Conservation (phyloP, 2,113 vertebrate genomes). For the Amphiprion ocellaris region DNA sequence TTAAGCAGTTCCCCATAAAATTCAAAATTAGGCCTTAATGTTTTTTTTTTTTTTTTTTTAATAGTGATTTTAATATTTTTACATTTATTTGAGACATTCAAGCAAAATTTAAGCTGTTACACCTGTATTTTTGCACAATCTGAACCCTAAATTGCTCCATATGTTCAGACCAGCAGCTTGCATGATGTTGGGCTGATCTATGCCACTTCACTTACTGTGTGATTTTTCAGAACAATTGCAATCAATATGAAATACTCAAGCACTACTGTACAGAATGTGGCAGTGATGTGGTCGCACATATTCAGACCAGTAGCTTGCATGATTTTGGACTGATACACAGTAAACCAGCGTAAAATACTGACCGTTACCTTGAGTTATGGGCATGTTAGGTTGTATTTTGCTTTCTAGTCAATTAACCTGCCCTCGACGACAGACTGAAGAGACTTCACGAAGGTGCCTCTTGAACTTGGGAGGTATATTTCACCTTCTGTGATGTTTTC, state of each 20-base stretch:
- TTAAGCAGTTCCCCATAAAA: too few species aligned
- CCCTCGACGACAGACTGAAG: background rate
- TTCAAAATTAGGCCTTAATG: too few species aligned
- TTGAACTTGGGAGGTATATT: background rate
- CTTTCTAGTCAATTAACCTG: background rate
- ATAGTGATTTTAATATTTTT: too few species aligned
- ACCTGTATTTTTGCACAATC: too few species aligned
- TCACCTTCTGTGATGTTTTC: too few species aligned
- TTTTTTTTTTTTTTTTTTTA: too few species aligned
- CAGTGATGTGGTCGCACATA: constrained; percentile 1
- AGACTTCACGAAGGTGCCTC: background rate
- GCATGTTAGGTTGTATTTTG: background rate
- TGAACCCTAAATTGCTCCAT: background rate
- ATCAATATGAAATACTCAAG: constrained; percentile 22
- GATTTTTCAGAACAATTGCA: background rate
- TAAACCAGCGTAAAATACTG: too few species aligned
- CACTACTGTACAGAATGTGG: constrained; percentile 2
- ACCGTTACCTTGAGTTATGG: background rate
- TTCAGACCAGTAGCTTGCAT: too few species aligned
- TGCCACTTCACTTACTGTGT: background rate
- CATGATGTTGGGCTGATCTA: background rate
- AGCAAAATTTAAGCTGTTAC: too few species aligned
- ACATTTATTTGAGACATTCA: too few species aligned
- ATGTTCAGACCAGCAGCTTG: background rate
- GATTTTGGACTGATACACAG: too few species aligned